A percentile compares a stretch with the other conserved stretches of the same genome.
Evolutionary conservation across 2,797 vertebrate genomes (phyloP).

Genomic region (Anguilla obscura): DNA sequence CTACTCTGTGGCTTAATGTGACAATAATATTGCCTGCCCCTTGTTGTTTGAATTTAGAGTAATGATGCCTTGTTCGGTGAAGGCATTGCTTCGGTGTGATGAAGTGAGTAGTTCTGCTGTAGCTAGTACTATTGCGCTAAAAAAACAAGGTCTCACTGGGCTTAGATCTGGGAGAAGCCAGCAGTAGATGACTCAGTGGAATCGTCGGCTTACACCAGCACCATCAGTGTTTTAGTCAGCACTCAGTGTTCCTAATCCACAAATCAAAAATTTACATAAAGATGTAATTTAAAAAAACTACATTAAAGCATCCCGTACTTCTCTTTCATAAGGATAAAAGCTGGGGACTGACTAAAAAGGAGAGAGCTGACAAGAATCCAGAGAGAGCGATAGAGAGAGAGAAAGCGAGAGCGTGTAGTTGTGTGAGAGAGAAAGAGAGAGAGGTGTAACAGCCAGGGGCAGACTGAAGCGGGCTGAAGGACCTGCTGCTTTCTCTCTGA

Average conservation of each 20-base stretch:
- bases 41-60: background rate
- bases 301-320: background rate
- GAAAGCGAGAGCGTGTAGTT: too few relatives aligned
- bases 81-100: background rate
- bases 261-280: background rate
- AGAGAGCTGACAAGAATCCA: background rate
- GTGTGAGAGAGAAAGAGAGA: background rate
- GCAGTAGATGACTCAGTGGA: background rate
- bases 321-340: background rate
- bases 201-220: background rate
- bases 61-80: background rate
- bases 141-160: background rate
- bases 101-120: background rate
- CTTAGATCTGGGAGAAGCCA: background rate
- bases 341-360: background rate
- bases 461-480: background rate
- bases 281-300: background rate
- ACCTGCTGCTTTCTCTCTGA: slow-evolving; percentile 4
- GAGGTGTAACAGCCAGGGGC: background rate
- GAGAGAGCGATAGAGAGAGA: background rate
- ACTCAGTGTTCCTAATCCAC: background rate
- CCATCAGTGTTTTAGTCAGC: background rate
- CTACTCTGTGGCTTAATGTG: background rate
- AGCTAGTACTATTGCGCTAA: background rate
- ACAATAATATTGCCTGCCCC: background rate